phyloP scores from a whole-genome alignment of 2,113 vertebrate species.

The Ranitomeya imitator region DNA sequence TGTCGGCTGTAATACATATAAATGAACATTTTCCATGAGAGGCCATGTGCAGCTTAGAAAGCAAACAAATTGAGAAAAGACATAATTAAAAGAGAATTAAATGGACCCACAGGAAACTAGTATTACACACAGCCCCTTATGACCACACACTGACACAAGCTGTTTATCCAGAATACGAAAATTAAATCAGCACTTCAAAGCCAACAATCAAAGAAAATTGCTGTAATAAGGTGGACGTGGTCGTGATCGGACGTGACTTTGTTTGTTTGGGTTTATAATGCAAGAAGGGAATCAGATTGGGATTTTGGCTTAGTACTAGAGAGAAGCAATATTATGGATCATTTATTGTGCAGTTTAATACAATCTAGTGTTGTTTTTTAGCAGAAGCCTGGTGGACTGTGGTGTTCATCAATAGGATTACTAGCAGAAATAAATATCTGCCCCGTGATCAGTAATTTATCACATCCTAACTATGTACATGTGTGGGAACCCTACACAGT shows the following conservation, averaged over 20 bases:
- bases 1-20: neutral
- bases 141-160: neutral
- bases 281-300: neutral
- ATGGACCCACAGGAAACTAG: constrained; percentile 7
- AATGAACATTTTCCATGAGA: neutral
- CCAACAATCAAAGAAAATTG: neutral
- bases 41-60: neutral
- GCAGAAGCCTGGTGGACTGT: too few species aligned
- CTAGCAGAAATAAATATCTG: too few species aligned
- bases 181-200: constrained; percentile 15
- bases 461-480: too few species aligned
- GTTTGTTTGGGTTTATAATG: neutral
- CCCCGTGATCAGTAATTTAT: too few species aligned
- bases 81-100: neutral
- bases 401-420: too few species aligned
- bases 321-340: neutral
- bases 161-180: neutral
- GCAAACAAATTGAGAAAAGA: constrained; percentile 1
- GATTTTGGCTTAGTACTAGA: neutral
- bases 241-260: neutral
- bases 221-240: neutral
- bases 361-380: neutral
- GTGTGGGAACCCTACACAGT: too few species aligned
- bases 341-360: neutral
- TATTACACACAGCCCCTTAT: neutral